phyloP scores from a whole-genome alignment of 2,888 invertebrate genomes.

The Trilocha varians region DNA sequence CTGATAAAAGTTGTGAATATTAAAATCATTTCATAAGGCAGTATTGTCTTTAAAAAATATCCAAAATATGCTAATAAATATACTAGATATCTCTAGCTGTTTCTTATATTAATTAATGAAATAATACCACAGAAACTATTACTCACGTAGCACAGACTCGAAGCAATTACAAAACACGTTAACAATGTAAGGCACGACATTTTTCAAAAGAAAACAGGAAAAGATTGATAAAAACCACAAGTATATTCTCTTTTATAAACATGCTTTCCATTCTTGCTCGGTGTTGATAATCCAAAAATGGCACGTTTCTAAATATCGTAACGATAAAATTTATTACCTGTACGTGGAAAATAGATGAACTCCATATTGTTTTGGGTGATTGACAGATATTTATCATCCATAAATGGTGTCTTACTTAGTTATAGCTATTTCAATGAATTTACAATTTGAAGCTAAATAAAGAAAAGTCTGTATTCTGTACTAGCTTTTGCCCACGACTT shows the following conservation, averaged over 20 bases:
- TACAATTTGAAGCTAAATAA: too few relatives aligned
- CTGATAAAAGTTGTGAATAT: too few relatives aligned
- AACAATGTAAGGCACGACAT: constrained; percentile 27
- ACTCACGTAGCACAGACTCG: constrained; percentile 29
- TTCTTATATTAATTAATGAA: constrained; percentile 4
- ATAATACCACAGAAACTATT: constrained; percentile 14
- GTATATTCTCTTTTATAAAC: constrained; percentile 20
- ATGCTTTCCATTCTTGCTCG: constrained; percentile 10
- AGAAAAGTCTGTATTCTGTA: too few relatives aligned
- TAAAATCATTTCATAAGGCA: too few relatives aligned
- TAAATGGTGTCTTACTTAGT: too few relatives aligned
- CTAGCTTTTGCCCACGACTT: too few relatives aligned
- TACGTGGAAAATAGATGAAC: constrained; percentile 15
- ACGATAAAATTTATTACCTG: constrained; percentile 26
- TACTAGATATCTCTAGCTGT: background rate
- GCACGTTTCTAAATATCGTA: constrained; percentile 30
- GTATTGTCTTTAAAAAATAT: too few relatives aligned
- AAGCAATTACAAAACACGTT: constrained; percentile 14
- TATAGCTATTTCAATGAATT: too few relatives aligned
- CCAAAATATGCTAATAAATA: background rate
- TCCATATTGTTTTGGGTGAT: background rate
- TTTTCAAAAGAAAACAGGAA: constrained; percentile 11
- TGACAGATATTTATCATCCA: too few relatives aligned
- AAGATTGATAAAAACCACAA: constrained; percentile 10
- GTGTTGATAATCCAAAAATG: constrained; percentile 22